A percentile compares a stretch with the other conserved stretches of the same genome.
phyloP scores from a whole-genome alignment of 2,888 invertebrate genomes.

The Terebella lapidaria region DNA sequence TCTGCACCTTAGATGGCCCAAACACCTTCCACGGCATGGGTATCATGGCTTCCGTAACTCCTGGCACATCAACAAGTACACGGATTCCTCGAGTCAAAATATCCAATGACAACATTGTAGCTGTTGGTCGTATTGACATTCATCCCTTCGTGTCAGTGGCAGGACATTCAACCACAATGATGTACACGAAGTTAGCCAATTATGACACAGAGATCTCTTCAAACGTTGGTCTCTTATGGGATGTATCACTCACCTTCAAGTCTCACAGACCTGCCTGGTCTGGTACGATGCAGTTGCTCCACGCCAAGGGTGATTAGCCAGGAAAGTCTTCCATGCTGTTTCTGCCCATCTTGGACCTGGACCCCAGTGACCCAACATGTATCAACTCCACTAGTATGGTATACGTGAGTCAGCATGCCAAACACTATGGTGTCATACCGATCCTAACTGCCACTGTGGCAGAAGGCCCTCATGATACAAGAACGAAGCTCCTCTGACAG shows the following conservation, averaged over 20 bases:
- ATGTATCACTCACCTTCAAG: neutral
- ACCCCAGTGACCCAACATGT: constrained; percentile 12
- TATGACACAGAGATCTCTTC: neutral
- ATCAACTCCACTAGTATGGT: neutral
- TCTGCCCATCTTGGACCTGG: constrained; percentile 24
- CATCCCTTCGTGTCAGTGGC: neutral
- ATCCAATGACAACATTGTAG: neutral
- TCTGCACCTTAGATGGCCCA: constrained; percentile 26
- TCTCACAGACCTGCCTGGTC: constrained; percentile 3
- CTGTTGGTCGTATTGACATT: neutral
- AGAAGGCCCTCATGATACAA: constrained; percentile 21
- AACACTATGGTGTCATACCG: too few species aligned
- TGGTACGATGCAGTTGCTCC: constrained; percentile 1
- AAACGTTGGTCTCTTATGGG: neutral
- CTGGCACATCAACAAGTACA: constrained; percentile 6
- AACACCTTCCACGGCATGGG: constrained; percentile 31
- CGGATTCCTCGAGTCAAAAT: neutral
- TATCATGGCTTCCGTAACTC: constrained; percentile 28
- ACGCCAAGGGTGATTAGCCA: constrained; percentile 18
- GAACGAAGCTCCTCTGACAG: constrained; percentile 8
- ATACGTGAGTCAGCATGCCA: too few species aligned
- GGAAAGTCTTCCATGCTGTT: constrained; percentile 20
- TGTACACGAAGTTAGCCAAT: too few species aligned
- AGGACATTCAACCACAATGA: too few species aligned
- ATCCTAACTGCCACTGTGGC: constrained; percentile 25